phyloP scores from a whole-genome alignment of 2,113 vertebrate species.

The Thunnus maccoyii region DNA sequence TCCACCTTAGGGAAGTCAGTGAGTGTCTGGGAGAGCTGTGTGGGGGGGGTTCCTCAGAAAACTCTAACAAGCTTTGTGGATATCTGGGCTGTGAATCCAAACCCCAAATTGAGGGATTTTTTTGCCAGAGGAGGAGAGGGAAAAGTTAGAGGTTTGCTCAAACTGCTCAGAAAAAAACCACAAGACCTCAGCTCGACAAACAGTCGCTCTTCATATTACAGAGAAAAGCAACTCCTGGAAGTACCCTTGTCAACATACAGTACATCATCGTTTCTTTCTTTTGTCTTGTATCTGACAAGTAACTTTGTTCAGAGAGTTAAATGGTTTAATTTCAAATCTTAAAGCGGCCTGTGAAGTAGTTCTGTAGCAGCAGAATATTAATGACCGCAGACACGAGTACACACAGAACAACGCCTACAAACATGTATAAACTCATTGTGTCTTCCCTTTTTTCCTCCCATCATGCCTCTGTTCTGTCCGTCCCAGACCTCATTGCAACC shows the following conservation, averaged over 20 bases:
- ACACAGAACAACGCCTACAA: not conserved
- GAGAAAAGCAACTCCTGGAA: not conserved
- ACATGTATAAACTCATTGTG: not conserved
- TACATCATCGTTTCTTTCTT: not conserved
- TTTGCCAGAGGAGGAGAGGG: conserved; percentile 55
- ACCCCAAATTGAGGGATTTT: conserved; percentile 67
- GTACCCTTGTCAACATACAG: conserved; percentile 30
- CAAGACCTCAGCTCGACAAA: conserved; percentile 57
- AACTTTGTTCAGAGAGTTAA: not conserved
- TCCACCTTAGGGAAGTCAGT: not conserved
- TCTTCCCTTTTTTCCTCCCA: not conserved
- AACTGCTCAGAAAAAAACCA: conserved; percentile 47
- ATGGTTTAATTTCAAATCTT: not conserved
- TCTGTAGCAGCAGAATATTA: not conserved
- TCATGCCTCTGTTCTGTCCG: not conserved
- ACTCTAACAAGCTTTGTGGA: conserved; percentile 28
- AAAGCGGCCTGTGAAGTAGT: not conserved
- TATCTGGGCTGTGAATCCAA: conserved; percentile 50
- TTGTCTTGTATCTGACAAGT: not conserved
- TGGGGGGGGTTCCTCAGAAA: conserved; percentile 18
- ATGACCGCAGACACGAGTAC: not conserved
- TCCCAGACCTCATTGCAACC: not conserved
- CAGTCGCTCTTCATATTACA: conserved; percentile 28
- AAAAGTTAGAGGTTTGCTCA: conserved; percentile 59
- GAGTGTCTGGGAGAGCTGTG: not conserved